Base-by-base conservation (phyloP, 2,113 vertebrate genomes). In the Gavialis gangeticus region DNA sequence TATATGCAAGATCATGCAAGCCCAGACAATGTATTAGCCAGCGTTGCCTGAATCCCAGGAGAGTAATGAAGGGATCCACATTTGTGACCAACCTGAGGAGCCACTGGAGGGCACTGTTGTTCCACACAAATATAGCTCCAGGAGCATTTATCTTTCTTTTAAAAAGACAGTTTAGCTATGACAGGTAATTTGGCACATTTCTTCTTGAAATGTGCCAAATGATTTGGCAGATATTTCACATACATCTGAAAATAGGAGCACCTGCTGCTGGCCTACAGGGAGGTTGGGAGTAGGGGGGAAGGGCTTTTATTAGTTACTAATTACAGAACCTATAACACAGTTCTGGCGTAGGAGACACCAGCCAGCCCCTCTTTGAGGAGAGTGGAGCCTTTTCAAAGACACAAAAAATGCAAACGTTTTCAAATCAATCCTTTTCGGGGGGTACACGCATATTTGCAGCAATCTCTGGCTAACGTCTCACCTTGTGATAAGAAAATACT, bases 141-240 rank as follows among this genome's bases (percentile, higher is more conserved):
- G 30, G 27, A 76, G 3, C 91, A 66, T 96, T 96, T 84, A 57
- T 96, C 97, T 98, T 94, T 96, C 94, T 73, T 96, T 76, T 87
- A 37, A 97, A 97, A 95, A 97, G 96, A 84, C 94, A 3, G 46
- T 63, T 96, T 18, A 88, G 83, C 90, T 77, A 67, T 97, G 98
- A 97, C 97, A 97, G 97, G 96, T 97, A 97, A 97, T 97, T 97
- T 98, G 98, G 98, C 97, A 88, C 95, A 78, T 95, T 96, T 96
- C 96, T 88, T 62, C 28, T 80, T 82, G 94, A 97, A 95, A 96
- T 92, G 94, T 97, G 97, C 98, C 98, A 97, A 98, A 94, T 94
- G 92, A 95, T 97, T 97, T 98, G 97, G 98, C 98, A 98, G 96
- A 96, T 98, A 97, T 84, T 97, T 94, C 87, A 69, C 91, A 87